Base-by-base conservation (phyloP, 2,797 vertebrate genomes). In the Anisognathus igniventris region DNA sequence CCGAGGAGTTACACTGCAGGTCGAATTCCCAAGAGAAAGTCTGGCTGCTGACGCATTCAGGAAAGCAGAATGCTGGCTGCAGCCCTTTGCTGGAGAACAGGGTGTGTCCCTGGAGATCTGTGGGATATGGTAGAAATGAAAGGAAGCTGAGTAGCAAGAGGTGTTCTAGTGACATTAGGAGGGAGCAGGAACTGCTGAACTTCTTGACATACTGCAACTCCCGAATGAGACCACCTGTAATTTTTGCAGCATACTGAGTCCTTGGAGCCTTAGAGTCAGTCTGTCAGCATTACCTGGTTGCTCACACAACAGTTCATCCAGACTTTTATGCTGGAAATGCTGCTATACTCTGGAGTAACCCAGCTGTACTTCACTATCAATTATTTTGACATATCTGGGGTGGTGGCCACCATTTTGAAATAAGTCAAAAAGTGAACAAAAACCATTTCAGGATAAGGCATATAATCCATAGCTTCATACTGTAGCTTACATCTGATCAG, bases 221-320 rank as follows among this genome's bases (percentile, higher is more conserved):
- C 53, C 23, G 6, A 61, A 19, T 27, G 30, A 80, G 45, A 62
- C 21, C 33, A 48, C 62, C 47, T 81, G 86, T 82, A 44, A 53
- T 92, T 96, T 95, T 92, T 96, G 65, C 70, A 95, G 91, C 82
- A 66, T 35, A 66, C 10, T 2, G 17, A 95, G 73, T 86, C 75
- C 71, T 94, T 94, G 57, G 58, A 94, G 86, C 61, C 33, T 89
- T 73, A 50, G 57, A 68, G 14, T 54, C 80, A 92, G 42, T 78
- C 50, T 17, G 6, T 83, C 78, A 81, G 42, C 56, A 96, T 90
- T 91, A 91, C 65, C 84, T 94, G 44, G 45, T 92, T 74, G 62
- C 86, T 95, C 53, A 53, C 82, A 77, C 56, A 86, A 28, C 86
- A 94, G 21, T 89, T 93, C 72, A 72, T 87, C 73, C 91, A 94